Evolutionary conservation across 2,113 vertebrate species (phyloP).

Genomic region (Odobenus rosmarus): DNA sequence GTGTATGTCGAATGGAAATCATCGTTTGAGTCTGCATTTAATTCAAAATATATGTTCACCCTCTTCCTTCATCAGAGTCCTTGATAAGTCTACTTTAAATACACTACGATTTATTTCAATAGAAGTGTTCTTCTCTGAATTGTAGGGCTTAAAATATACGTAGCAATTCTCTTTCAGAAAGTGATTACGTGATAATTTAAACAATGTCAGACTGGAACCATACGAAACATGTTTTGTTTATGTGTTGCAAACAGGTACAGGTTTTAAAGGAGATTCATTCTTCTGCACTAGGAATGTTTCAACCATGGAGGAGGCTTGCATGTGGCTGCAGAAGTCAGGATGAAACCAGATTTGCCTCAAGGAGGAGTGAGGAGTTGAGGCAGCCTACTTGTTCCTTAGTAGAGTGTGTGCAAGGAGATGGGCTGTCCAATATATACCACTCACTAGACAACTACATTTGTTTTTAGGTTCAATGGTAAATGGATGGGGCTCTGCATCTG

Average conservation of each 20-base stretch:
- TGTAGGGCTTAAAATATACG: not conserved
- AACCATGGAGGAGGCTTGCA: slow-evolving; percentile 20
- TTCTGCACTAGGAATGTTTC: not conserved
- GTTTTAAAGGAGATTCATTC: not conserved
- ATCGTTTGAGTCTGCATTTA: not conserved
- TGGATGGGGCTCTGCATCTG: slow-evolving; percentile 98
- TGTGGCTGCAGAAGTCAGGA: not conserved
- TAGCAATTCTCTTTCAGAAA: not conserved
- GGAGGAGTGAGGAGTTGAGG: not conserved
- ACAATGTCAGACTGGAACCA: not conserved
- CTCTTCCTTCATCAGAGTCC: slow-evolving; percentile 38
- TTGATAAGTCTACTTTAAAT: not conserved
- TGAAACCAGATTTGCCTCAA: slow-evolving; percentile 46
- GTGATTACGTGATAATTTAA: not conserved
- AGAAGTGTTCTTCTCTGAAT: not conserved
- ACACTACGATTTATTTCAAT: not conserved
- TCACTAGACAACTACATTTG: slow-evolving; percentile 88
- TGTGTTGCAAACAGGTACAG: not conserved
- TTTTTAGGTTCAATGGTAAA: slow-evolving; percentile 99
- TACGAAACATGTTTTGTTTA: slow-evolving; percentile 44
- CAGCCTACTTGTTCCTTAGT: not conserved
- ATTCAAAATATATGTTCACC: slow-evolving; percentile 30
- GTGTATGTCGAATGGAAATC: not conserved
- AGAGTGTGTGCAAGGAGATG: slow-evolving; percentile 57
- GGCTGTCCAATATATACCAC: slow-evolving; percentile 77